Evolutionary conservation across 2,888 invertebrate species (phyloP), one percentile per base, ranked within the genome.

Genomic region (Brachylomia viminalis): DNA sequence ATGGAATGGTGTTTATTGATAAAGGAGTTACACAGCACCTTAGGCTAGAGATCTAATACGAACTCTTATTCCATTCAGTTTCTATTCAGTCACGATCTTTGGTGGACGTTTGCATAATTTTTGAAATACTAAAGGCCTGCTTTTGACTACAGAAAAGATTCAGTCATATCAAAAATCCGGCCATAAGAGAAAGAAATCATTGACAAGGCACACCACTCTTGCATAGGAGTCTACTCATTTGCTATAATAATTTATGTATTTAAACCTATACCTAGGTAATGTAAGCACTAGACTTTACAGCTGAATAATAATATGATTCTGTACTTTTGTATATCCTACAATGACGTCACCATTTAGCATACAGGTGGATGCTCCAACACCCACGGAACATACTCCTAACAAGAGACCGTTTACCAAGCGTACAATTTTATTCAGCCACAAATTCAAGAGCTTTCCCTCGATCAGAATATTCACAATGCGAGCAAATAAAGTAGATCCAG

Each of bases 401-500:
- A 75, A 61, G 61, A 82, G 71, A 33, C 15, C n/a, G 45, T 49
- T 64, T 64, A 52, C 61, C 10, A 54, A 65, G 56, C 64, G 13
- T 42, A 71, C 56, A 47, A 78, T 81, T 77, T 68, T 81, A 81
- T 70, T 56, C 49, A 56, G 0, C 56, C 7, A 65, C 56, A 52
- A 82, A 73, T 69, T 65, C 69, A 38, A 61, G 68, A 52, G 66
- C 58, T 68, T 74, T 78, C 33, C 58, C 68, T 66, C 38, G 64
- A 79, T 72, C 72, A 47, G 72, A 72, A 52, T 64, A 33, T 45
- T 49, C 84, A 83, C 87, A 87, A 87, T 80, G 61, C 33, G 8
- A 45, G 65, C 58, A 54, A 79, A 85, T 86, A 85, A 87, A 76
- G 67, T 77, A 72, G 70, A 75, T 72, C 75, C 74, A 78, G 77